phyloP scores from a whole-genome alignment of 2,797 vertebrate genomes.

The Tragopan temminckii region DNA sequence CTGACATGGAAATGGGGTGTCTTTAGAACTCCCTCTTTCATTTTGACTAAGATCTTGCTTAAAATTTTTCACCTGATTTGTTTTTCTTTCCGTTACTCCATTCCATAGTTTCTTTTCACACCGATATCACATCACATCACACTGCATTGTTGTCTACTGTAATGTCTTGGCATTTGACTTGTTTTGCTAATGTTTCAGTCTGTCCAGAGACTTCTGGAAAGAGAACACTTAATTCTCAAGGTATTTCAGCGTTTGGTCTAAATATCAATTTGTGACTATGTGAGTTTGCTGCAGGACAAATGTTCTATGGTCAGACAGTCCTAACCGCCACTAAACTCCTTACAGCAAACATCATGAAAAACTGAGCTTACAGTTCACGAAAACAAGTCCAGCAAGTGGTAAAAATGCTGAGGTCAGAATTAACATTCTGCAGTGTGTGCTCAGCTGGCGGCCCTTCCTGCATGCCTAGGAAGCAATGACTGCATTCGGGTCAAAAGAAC shows the following conservation, averaged over 20 bases:
- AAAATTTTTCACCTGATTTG: background rate
- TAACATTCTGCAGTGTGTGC: rapidly evolving
- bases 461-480: background rate
- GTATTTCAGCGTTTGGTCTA: background rate
- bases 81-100: background rate
- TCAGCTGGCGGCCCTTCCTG: background rate
- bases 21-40: background rate
- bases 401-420: background rate
- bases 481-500: background rate
- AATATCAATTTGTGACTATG: background rate
- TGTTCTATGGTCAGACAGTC: background rate
- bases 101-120: background rate
- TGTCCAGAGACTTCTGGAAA: background rate
- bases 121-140: background rate
- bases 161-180: no score
- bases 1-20: background rate
- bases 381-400: background rate
- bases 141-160: background rate
- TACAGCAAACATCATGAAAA: background rate
- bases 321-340: background rate
- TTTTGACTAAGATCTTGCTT: background rate
- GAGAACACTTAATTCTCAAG: background rate
- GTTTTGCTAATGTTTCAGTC: no score
- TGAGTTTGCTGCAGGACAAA: background rate
- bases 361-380: background rate